phyloP scores from a whole-genome alignment of 2,888 invertebrate species.

The Eubasilissa splendida region DNA sequence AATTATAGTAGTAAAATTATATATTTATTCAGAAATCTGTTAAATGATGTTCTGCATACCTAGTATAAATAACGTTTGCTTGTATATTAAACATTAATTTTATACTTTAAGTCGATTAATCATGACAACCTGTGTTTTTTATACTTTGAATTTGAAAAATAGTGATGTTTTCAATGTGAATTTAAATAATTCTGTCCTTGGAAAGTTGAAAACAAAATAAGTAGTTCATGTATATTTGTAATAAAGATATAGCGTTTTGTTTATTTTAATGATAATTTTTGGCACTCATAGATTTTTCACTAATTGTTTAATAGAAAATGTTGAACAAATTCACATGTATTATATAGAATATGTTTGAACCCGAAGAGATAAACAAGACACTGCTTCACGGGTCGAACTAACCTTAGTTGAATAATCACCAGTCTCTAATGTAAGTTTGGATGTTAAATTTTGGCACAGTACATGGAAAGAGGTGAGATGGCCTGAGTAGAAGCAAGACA shows the following conservation, averaged over 20 bases:
- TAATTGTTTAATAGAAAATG: slow-evolving; percentile 40
- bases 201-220: slow-evolving; percentile 10
- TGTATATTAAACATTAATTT: slow-evolving; percentile 39
- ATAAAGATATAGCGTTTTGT: slow-evolving; percentile 27
- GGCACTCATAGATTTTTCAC: slow-evolving; percentile 50
- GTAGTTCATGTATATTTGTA: slow-evolving; percentile 45
- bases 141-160: slow-evolving; percentile 22
- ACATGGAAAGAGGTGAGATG: slow-evolving; percentile 60
- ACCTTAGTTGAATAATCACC: slow-evolving; percentile 33
- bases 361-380: slow-evolving; percentile 28
- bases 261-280: slow-evolving; percentile 23
- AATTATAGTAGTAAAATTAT: slow-evolving; percentile 46
- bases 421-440: slow-evolving; percentile 39
- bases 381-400: slow-evolving; percentile 39
- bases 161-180: neutral
- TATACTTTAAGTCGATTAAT: slow-evolving; percentile 19
- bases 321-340: slow-evolving; percentile 49
- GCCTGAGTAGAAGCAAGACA: slow-evolving; percentile 69
- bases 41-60: slow-evolving; percentile 39
- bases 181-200: slow-evolving; percentile 31
- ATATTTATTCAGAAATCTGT: slow-evolving; percentile 45
- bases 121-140: slow-evolving; percentile 6
- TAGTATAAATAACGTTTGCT: slow-evolving; percentile 40
- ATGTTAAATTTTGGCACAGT: slow-evolving; percentile 53
- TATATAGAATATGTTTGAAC: slow-evolving; percentile 52